Evolutionary conservation across 2,113 vertebrate genomes (phyloP).

Genomic region (Zootoca vivipara): DNA sequence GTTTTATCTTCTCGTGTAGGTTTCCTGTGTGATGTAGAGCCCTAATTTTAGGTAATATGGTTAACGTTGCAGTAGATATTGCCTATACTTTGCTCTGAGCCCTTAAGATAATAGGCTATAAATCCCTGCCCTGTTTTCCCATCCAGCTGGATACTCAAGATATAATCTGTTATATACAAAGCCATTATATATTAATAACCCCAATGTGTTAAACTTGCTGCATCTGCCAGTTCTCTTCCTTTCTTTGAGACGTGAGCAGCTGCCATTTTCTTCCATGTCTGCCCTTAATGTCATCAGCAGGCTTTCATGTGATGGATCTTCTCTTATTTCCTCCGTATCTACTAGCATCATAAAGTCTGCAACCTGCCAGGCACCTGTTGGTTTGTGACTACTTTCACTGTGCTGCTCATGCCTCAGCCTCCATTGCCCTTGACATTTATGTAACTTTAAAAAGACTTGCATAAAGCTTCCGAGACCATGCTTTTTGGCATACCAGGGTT

Average conservation of each 20-base stretch:
- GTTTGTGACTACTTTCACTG: background rate
- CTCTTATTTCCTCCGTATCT: conserved; percentile 45
- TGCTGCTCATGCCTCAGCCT: conserved; percentile 12
- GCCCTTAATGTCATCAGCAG: conserved; percentile 38
- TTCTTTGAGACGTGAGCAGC: conserved; percentile 53
- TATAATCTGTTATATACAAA: background rate
- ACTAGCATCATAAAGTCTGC: conserved; percentile 36
- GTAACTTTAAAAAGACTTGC: background rate
- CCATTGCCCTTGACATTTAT: conserved; percentile 33
- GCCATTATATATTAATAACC: background rate
- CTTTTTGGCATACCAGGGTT: background rate
- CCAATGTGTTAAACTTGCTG: conserved; percentile 50
- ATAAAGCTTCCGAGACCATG: background rate
- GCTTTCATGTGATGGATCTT: conserved; percentile 14
- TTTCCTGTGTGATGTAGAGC: too few species aligned
- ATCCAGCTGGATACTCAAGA: background rate
- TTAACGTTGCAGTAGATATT: background rate
- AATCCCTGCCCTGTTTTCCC: background rate
- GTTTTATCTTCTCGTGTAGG: too few species aligned
- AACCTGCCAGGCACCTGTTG: conserved; percentile 40
- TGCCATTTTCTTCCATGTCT: conserved; percentile 38
- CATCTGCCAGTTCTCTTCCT: conserved; percentile 53
- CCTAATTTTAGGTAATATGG: too few species aligned
- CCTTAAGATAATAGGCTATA: background rate
- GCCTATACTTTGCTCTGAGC: background rate